A percentile compares a stretch with the other conserved stretches of the same genome.
phyloP scores from a whole-genome alignment of 1,140 invertebrate genomes.

The Heliconius congener region DNA sequence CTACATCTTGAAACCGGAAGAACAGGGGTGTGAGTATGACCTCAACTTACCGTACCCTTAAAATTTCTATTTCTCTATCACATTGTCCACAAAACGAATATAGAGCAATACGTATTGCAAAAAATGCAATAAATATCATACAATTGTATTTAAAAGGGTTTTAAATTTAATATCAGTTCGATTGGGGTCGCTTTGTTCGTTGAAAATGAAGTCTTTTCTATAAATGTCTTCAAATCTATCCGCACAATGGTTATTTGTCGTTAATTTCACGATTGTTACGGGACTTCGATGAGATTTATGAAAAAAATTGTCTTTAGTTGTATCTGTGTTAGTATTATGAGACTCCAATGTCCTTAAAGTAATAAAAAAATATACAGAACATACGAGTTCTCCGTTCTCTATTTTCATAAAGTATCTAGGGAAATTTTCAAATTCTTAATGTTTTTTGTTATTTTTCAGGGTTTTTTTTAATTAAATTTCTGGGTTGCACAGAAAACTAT shows the following conservation, averaged over 20 bases:
- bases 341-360: background rate
- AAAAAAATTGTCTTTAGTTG: background rate
- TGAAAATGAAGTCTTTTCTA: slow-evolving; percentile 39
- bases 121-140: slow-evolving; percentile 79
- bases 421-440: too few species aligned
- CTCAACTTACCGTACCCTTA: slow-evolving; percentile 27
- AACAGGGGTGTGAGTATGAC: slow-evolving; percentile 77
- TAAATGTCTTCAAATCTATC: slow-evolving; percentile 38
- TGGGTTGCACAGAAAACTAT: too few species aligned
- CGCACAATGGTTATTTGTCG: slow-evolving; percentile 45
- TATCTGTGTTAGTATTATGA: background rate
- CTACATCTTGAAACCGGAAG: slow-evolving; percentile 64
- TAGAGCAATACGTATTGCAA: slow-evolving; percentile 64
- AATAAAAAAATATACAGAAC: background rate
- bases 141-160: slow-evolving; percentile 79
- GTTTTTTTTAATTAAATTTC: too few species aligned
- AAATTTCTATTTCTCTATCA: slow-evolving; percentile 46
- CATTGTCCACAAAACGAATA: slow-evolving; percentile 62
- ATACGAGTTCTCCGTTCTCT: too few species aligned
- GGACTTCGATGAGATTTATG: background rate
- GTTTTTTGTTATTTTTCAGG: too few species aligned
- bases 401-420: too few species aligned
- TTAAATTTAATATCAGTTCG: slow-evolving; percentile 75
- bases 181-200: slow-evolving; percentile 58
- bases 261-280: slow-evolving; percentile 45